Conservation (phyloP, 2,888 invertebrate genomes). For the Tenthredo scrophulariae region DNA sequence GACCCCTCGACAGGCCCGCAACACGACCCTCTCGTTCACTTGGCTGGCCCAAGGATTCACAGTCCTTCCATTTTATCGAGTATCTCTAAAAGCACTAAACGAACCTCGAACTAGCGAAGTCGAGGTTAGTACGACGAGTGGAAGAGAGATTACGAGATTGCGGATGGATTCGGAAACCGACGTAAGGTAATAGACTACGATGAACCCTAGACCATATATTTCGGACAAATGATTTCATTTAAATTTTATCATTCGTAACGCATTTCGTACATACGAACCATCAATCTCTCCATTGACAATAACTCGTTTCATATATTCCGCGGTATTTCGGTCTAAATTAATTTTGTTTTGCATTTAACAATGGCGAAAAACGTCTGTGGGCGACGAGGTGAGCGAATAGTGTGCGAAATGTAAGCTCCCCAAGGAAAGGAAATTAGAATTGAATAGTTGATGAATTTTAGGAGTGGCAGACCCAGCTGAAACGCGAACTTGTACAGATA, state of each 20-base stretch:
- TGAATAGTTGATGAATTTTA: constrained; percentile 77
- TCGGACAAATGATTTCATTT: neutral
- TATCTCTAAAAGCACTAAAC: constrained; percentile 35
- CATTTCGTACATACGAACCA: neutral
- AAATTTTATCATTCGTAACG: neutral
- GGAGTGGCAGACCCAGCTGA: constrained; percentile 61
- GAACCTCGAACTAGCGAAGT: neutral
- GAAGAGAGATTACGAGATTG: constrained; percentile 19
- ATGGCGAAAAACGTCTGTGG: constrained; percentile 37
- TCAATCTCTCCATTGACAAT: neutral
- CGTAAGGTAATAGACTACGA: neutral
- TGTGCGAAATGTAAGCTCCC: constrained; percentile 58
- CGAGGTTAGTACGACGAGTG: constrained; percentile 9
- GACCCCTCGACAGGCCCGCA: constrained; percentile 38
- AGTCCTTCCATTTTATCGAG: constrained; percentile 43
- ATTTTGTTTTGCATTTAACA: constrained; percentile 19
- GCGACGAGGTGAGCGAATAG: neutral
- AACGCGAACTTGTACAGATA: constrained; percentile 56
- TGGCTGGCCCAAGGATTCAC: constrained; percentile 39
- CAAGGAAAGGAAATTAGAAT: constrained; percentile 74
- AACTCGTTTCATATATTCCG: neutral
- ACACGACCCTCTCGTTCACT: constrained; percentile 44
- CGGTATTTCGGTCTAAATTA: neutral
- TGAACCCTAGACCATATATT: neutral
- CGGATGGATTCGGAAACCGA: neutral